Evolutionary conservation across 2,888 invertebrate species (phyloP), one percentile per base, ranked within the genome.

Genomic region (Temnothorax ravouxi): DNA sequence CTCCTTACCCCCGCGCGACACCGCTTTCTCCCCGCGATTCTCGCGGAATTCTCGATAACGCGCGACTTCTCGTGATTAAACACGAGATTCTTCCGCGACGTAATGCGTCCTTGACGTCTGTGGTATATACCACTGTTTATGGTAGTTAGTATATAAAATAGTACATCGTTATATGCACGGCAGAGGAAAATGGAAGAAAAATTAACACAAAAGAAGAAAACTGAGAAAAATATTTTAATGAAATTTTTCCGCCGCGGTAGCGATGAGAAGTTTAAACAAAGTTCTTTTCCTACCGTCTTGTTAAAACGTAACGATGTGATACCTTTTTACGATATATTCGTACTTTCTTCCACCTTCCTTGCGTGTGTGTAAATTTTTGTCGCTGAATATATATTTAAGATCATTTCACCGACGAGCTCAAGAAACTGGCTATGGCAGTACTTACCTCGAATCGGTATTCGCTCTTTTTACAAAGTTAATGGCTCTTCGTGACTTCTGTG

Each of bases 401-500:
- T 15, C n/a, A 25, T 44, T 56, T 59, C 29, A 21, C 15, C 74
- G 72, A 34, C 29, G 71, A 59, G 34, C 8, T 54, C 54, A 47
- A 76, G 75, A 47, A 62, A 41, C 44, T 76, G 62, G 21, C 50
- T 41, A n/a, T 76, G 64, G 47, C 29, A 41, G 54, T 83, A 84
- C 74, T 83, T 84, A 84, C 83, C 84, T 83, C 75, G 25, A 67
- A 67, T 44, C 59, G 50, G 41, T 15, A 84, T 64, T 81, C 44
- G 4, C 38, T 69, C 29, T 61, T 66, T 75, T 47, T 29, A 44
- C 41, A 6, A 79, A 80, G 76, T 83, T 34, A 54, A 83, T 76
- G 62, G 11, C 75, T 61, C 29, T 59, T 25, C 44, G 67, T 54
- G 54, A 77, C 67, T 77, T 77, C 29, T 15, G 3, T 54, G 54